These are phyloP conservation scores for Chloropsis cyanopogon DNA, from an alignment of 2,113 vertebrate genomes.

Conservation along the genomic window DNA sequence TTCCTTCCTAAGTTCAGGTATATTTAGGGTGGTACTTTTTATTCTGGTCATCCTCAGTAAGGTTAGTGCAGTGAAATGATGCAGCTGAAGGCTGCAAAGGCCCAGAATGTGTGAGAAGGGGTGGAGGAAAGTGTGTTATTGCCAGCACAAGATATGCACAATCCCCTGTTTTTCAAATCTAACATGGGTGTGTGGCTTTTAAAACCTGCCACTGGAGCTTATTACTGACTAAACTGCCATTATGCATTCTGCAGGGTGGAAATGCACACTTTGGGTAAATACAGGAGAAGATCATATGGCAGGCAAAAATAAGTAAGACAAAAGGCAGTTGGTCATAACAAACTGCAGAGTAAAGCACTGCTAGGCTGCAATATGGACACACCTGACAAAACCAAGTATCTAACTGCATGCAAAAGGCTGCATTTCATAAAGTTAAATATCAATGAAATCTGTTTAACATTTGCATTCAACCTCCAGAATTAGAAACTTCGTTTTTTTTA, in stretches of 20 bases:
- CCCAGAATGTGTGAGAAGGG: neutral
- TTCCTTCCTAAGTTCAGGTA: neutral
- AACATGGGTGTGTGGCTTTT: rapidly evolving
- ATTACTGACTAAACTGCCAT: neutral
- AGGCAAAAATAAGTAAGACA: neutral
- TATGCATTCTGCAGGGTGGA: neutral
- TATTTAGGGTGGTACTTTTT: neutral
- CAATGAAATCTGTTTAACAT: neutral
- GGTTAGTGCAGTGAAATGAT: neutral
- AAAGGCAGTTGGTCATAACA: neutral
- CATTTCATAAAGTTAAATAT: neutral
- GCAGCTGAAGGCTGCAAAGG: neutral
- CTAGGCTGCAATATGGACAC: neutral
- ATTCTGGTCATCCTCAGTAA: neutral
- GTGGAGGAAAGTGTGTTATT: neutral
- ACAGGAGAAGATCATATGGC: neutral
- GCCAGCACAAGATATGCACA: neutral
- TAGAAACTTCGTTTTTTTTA: neutral
- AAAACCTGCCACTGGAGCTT: neutral
- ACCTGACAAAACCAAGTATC: neutral
- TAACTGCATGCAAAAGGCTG: neutral
- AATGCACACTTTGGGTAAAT: neutral
- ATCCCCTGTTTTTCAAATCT: neutral
- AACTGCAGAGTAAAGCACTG: neutral
- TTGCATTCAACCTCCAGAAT: neutral